Conservation (phyloP, 2,113 vertebrate genomes). For the Carassius auratus region DNA sequence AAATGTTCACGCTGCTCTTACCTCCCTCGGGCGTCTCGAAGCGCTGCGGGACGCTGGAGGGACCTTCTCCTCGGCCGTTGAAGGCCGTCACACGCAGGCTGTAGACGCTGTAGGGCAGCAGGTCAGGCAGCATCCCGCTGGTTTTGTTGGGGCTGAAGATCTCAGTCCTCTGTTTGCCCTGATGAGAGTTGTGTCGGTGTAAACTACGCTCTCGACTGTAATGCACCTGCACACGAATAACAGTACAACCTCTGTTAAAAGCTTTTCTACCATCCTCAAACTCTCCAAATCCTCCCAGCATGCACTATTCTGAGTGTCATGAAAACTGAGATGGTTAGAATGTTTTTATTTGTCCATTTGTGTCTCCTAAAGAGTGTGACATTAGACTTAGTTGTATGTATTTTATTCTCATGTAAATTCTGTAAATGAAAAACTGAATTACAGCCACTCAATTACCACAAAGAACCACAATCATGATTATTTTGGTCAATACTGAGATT, state of each 20-base stretch:
- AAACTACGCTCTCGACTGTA: constrained; percentile 86
- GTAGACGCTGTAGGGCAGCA: constrained; percentile 89
- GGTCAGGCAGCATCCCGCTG: constrained; percentile 85
- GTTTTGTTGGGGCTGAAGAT: constrained; percentile 86
- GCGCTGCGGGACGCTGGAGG: constrained; percentile 76
- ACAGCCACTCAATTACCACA: too few relatives aligned
- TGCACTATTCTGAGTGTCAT: not conserved
- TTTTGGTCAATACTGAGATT: too few relatives aligned
- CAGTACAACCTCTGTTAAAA: not conserved
- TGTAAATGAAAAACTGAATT: too few relatives aligned
- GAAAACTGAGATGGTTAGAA: too few relatives aligned
- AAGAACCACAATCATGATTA: too few relatives aligned
- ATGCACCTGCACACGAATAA: constrained; percentile 81
- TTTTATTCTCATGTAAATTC: too few relatives aligned
- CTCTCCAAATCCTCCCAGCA: not conserved
- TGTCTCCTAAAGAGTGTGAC: too few relatives aligned
- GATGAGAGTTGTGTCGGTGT: constrained; percentile 81
- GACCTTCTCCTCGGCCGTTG: constrained; percentile 93
- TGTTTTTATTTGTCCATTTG: too few relatives aligned
- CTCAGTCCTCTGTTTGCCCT: constrained; percentile 84
- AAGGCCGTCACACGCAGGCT: constrained; percentile 84
- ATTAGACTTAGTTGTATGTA: too few relatives aligned
- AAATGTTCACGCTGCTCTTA: constrained; percentile 61
- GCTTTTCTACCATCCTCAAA: not conserved
- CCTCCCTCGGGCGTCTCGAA: constrained; percentile 95